These are phyloP conservation scores for Apis laboriosa DNA, from an alignment of 1,140 invertebrate genomes.

Conservation along the genomic window DNA sequence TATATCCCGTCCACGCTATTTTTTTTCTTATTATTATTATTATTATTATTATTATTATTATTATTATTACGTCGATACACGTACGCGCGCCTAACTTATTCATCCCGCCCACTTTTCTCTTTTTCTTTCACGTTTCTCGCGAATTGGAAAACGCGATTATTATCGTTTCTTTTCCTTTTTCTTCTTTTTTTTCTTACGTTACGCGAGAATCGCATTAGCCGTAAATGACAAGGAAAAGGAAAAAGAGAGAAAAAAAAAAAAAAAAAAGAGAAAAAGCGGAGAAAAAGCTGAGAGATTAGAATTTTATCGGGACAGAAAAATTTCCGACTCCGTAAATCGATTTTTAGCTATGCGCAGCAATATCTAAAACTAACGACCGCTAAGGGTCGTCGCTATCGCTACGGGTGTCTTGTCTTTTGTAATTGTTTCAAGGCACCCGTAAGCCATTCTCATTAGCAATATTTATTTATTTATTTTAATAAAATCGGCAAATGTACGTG, in stretches of 20 bases:
- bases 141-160: no score
- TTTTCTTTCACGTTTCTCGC: no score
- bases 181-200: no score
- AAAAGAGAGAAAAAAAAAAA: not conserved
- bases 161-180: no score
- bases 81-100: no score
- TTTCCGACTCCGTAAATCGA: constrained; percentile 2
- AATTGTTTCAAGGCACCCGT: constrained; percentile 72
- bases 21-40: not conserved
- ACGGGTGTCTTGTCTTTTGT: constrained; percentile 73
- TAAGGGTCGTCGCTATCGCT: not conserved
- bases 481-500: no score
- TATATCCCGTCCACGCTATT: constrained; percentile 26
- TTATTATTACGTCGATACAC: no score
- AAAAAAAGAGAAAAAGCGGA: not conserved
- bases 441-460: not conserved
- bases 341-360: not conserved
- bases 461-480: no score
- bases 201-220: no score
- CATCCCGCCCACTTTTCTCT: no score
- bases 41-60: no score
- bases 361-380: not conserved
- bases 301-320: constrained; percentile 11
- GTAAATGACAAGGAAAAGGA: not conserved
- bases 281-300: not conserved